phyloP scores from a whole-genome alignment of 2,797 vertebrate species.

The Choloepus didactylus region DNA sequence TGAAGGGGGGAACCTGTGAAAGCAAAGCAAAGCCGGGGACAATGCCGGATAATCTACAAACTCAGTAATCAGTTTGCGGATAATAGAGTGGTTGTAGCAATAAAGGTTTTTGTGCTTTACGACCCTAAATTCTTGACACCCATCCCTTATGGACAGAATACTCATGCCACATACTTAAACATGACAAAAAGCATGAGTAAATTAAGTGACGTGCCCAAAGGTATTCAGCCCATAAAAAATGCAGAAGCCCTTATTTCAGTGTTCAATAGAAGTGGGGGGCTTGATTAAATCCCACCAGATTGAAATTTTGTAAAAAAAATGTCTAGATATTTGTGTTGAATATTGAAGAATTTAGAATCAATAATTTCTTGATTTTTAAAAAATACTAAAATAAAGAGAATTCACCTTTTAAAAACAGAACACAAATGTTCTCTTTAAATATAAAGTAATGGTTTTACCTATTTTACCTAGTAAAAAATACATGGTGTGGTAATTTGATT shows the following conservation, averaged over 20 bases:
- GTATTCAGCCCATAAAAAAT: background rate
- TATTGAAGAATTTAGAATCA: conserved; percentile 40
- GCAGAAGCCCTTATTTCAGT: background rate
- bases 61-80: conserved; percentile 12
- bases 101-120: conserved; percentile 28
- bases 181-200: conserved; percentile 4
- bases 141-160: conserved; percentile 24
- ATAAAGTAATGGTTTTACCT: background rate
- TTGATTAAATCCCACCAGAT: background rate
- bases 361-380: background rate
- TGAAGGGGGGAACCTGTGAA: background rate
- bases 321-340: background rate
- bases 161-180: background rate
- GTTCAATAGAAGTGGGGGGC: background rate
- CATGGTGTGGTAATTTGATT: background rate
- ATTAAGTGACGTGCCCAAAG: background rate
- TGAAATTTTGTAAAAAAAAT: conserved; percentile 33
- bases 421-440: conserved; percentile 40
- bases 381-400: background rate
- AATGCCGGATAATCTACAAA: background rate
- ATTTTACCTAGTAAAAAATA: background rate
- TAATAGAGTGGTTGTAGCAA: conserved; percentile 7
- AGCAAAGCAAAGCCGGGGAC: background rate
- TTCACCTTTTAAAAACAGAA: conserved; percentile 26
- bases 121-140: background rate